Evolutionary conservation across 2,113 vertebrate genomes (phyloP), one percentile per base, ranked within the genome.

Genomic region (Chiloscyllium plagiosum): DNA sequence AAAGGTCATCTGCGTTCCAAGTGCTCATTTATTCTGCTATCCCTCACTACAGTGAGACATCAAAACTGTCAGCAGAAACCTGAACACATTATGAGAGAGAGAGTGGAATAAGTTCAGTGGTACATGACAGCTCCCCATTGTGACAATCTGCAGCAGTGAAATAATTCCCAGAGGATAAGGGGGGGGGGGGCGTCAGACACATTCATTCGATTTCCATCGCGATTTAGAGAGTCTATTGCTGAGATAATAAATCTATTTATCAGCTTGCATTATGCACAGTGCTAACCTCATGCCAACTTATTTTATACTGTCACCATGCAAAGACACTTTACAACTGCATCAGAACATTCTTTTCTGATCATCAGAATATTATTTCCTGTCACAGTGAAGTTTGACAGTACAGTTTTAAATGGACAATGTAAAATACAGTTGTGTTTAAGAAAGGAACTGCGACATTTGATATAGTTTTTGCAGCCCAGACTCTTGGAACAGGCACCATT

Each of bases 141-240:
- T 96, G 95, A 96, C 97, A 96, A 90, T 72, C 66, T 94, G 20
- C 0, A 94, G 89, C 47, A 95, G 50, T 96, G 97, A 78, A 89
- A 92, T 96, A 97, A 94, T 50, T 20, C 96, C 96, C 96, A 95
- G 42, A 65, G 96, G 96, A 95, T 3, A 42, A 52, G 0, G 66
- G 95, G 50, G 56, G 95, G 96, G 94, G 2, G 47, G 65, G 0
- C 61, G 17, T 96, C 95, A 96, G 96, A 96, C n/a, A 96, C n/a
- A 96, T 22, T 2, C 94, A 97, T 96, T 96, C 56, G 86, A 96
- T n/a, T 96, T 96, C 92, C 20, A 95, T 96, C 95, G 80, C 7
- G 80, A 24, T 61, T 96, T 61, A 93, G 10, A 96, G 94, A 95
- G 5, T 90, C 96, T 94, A 61, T 85, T 95, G 76, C 8, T 96